Conservation (phyloP, 2,888 invertebrate genomes). For the Campoplex capitator region DNA sequence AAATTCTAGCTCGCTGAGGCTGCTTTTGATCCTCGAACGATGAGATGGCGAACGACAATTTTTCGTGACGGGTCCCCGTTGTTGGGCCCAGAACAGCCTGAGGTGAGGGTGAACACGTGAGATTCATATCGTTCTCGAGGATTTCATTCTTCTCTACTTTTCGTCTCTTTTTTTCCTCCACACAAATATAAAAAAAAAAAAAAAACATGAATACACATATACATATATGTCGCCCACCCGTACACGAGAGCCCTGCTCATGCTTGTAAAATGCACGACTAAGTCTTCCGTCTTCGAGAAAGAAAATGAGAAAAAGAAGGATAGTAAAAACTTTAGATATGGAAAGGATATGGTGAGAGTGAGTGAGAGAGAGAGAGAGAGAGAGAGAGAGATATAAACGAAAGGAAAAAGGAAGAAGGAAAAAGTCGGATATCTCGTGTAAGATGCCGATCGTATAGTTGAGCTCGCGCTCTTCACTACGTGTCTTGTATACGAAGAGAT, state of each 20-base stretch:
- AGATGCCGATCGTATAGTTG: constrained; percentile 64
- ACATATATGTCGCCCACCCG: not conserved
- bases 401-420: constrained; percentile 30
- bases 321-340: constrained; percentile 30
- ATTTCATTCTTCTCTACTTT: constrained; percentile 58
- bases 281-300: constrained; percentile 57
- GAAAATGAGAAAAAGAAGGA: constrained; percentile 10
- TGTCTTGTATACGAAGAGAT: constrained; percentile 63
- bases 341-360: constrained; percentile 33
- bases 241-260: constrained; percentile 53
- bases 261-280: constrained; percentile 62
- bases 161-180: constrained; percentile 41
- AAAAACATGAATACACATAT: not conserved
- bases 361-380: constrained; percentile 19
- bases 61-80: constrained; percentile 49
- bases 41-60: constrained; percentile 51
- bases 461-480: constrained; percentile 58
- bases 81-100: constrained; percentile 7
- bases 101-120: constrained; percentile 53
- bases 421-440: constrained; percentile 41
- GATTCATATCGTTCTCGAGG: constrained; percentile 64
- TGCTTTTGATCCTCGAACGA: constrained; percentile 31
- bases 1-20: constrained; percentile 27
- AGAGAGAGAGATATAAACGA: not conserved
- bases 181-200: not conserved